A percentile compares a stretch with the other conserved stretches of the same genome.
Evolutionary conservation across 1,140 invertebrate genomes (phyloP).

Genomic region (Apis laboriosa): DNA sequence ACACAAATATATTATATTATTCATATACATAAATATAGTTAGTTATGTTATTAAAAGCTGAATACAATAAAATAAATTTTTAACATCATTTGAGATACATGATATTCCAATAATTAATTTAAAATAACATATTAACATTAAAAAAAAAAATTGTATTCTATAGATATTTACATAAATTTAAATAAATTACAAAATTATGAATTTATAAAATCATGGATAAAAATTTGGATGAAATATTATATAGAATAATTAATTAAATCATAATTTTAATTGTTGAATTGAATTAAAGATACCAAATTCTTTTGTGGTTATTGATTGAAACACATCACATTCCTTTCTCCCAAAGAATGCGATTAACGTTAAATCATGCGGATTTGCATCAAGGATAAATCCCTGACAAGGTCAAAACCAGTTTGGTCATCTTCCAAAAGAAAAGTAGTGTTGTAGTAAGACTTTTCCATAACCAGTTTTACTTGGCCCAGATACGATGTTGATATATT

Average conservation of each 20-base stretch:
- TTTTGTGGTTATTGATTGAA: neutral
- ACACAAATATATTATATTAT: too few species aligned
- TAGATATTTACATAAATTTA: too few species aligned
- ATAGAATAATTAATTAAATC: neutral
- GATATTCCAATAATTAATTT: too few species aligned
- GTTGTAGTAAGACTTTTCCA: conserved; percentile 56
- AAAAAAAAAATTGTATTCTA: too few species aligned
- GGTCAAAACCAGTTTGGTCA: conserved; percentile 63
- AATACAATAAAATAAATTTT: too few species aligned
- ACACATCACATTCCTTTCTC: neutral
- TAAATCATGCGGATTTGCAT: conserved; percentile 32
- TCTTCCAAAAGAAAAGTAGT: conserved; percentile 62
- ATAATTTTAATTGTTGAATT: neutral
- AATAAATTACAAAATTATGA: too few species aligned
- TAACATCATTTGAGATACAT: too few species aligned
- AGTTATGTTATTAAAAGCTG: too few species aligned
- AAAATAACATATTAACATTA: too few species aligned
- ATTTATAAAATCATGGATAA: too few species aligned
- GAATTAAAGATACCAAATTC: neutral
- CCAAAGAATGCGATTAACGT: conserved; percentile 40
- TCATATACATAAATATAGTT: too few species aligned
- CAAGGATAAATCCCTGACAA: conserved; percentile 42
- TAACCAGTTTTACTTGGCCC: conserved; percentile 65
- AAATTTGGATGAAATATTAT: too few species aligned
- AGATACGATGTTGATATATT: conserved; percentile 52